Percentiles rank a stretch among this genome's conserved stretches.
phyloP scores from a whole-genome alignment of 2,113 vertebrate species.

The Pimephales promelas region DNA sequence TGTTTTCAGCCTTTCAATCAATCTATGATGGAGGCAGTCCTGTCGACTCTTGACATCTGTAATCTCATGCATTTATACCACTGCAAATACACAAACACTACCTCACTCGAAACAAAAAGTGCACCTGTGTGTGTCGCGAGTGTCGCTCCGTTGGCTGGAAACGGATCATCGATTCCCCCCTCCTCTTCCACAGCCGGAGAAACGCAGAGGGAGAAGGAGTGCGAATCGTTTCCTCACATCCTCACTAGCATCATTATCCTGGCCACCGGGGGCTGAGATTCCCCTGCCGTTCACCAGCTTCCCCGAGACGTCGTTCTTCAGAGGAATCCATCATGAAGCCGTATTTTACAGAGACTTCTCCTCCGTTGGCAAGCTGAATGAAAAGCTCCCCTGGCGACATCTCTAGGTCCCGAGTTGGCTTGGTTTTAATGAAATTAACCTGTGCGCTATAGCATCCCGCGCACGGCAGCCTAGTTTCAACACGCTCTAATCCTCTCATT shows the following conservation, averaged over 20 bases:
- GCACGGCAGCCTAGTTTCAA: slow-evolving; percentile 2
- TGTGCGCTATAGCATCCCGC: background rate
- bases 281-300: slow-evolving; percentile 31
- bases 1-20: background rate
- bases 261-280: background rate
- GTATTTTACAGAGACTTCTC: background rate
- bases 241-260: slow-evolving; percentile 16
- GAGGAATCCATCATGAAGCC: background rate
- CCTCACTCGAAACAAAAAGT: background rate
- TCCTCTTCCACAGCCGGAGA: slow-evolving; percentile 15
- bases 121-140: slow-evolving; percentile 18
- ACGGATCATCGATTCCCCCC: slow-evolving; percentile 22
- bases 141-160: background rate
- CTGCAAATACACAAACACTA: background rate
- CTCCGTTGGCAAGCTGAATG: background rate
- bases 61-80: slow-evolving; percentile 11
- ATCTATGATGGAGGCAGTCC: background rate
- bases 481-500: slow-evolving; percentile 29
- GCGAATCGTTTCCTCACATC: slow-evolving; percentile 25
- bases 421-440: slow-evolving; percentile 25
- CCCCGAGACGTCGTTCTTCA: background rate
- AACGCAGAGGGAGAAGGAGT: background rate
- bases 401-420: slow-evolving; percentile 3
- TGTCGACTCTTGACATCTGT: background rate
- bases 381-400: background rate